phyloP scores from a whole-genome alignment of 2,113 vertebrate species.

The Platichthys flesus region DNA sequence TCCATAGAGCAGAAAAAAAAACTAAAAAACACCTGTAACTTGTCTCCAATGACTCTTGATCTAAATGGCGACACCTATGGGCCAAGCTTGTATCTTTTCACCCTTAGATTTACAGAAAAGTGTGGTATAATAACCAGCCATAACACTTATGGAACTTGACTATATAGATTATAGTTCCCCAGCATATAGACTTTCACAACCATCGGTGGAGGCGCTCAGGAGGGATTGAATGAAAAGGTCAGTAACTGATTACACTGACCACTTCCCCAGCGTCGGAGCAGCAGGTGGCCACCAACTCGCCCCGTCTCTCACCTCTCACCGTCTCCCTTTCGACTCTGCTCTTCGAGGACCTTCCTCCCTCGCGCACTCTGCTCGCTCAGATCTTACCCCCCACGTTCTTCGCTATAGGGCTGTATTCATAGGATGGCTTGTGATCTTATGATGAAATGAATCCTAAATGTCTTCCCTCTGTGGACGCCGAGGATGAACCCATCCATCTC shows the following conservation, averaged over 20 bases:
- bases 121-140: not conserved
- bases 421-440: slow-evolving; percentile 61
- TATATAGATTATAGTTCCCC: not conserved
- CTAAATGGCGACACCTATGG: not conserved
- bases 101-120: not conserved
- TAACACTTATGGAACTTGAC: not conserved
- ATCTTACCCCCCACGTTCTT: slow-evolving; percentile 48
- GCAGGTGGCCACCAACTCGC: slow-evolving; percentile 28
- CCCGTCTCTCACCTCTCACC: slow-evolving; percentile 28
- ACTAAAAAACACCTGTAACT: no score
- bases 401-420: slow-evolving; percentile 44
- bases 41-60: no score
- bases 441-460: slow-evolving; percentile 73
- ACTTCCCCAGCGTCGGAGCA: slow-evolving; percentile 24
- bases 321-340: slow-evolving; percentile 32
- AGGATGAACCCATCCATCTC: slow-evolving; percentile 22
- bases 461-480: slow-evolving; percentile 45
- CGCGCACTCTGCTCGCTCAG: slow-evolving; percentile 36
- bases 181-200: slow-evolving; percentile 11
- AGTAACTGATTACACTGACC: slow-evolving; percentile 47
- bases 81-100: not conserved
- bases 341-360: slow-evolving; percentile 31
- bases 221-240: slow-evolving; percentile 65
- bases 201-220: not conserved
- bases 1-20: no score